phyloP scores from a whole-genome alignment of 2,888 invertebrate genomes.

The Perizoma affinitatum region DNA sequence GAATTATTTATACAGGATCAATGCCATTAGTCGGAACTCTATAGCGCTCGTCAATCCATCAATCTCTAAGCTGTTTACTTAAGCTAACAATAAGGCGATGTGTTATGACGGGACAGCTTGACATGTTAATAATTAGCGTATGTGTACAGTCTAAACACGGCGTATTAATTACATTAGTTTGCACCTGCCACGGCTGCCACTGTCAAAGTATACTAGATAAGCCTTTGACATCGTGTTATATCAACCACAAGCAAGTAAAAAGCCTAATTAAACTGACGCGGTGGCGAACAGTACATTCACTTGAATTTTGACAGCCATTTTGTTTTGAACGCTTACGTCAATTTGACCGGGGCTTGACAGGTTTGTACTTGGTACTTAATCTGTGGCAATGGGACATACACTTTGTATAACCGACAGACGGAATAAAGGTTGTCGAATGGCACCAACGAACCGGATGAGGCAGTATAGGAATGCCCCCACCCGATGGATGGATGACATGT shows the following conservation, averaged over 20 bases:
- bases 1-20: slow-evolving; percentile 21
- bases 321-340: no score
- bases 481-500: no score
- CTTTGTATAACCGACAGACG: no score
- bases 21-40: slow-evolving; percentile 12
- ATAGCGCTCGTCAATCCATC: slow-evolving; percentile 14
- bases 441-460: no score
- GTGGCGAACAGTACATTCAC: no score
- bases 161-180: slow-evolving; percentile 34
- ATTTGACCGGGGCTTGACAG: no score
- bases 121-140: slow-evolving; percentile 36
- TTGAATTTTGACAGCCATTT: no score
- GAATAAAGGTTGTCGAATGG: no score
- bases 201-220: slow-evolving; percentile 1
- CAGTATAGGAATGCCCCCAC: no score
- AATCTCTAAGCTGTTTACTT: slow-evolving; percentile 14
- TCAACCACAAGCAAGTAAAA: slow-evolving; percentile 1
- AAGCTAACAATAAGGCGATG: slow-evolving; percentile 16
- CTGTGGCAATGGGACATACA: no score
- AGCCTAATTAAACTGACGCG: no score
- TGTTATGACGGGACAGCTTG: slow-evolving; percentile 33
- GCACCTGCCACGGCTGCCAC: slow-evolving; percentile 25
- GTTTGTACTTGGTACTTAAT: no score
- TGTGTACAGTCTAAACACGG: slow-evolving; percentile 11
- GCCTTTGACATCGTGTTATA: slow-evolving; percentile 8